Evolutionary conservation across 2,113 vertebrate genomes (phyloP), one percentile per base, ranked within the genome.

Genomic region (Struthidea cinerea): DNA sequence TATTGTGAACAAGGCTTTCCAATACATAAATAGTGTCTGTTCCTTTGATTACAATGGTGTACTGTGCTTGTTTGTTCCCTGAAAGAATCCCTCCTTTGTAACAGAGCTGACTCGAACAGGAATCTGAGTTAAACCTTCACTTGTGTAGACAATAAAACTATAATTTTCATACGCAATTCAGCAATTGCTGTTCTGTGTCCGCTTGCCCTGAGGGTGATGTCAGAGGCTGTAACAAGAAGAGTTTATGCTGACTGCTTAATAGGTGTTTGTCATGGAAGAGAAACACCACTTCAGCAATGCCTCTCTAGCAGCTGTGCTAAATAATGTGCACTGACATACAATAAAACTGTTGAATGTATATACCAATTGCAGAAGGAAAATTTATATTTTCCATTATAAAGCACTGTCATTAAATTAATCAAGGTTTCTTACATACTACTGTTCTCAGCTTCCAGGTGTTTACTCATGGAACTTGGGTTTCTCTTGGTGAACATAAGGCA

Each of bases 21-120:
- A 95, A 97, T 97, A 96, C 97, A 98, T 98, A 98, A 98, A 98
- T 98, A 98, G 98, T 97, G 98, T 97, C 98, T 98, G 97, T 98
- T 98, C 97, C 97, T 98, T 96, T 94, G 96, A 98, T 98, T 96
- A 98, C 98, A 99, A 98, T 98, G 97, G 98, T 93, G 97, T 97
- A 97, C 98, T 99, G 98, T 99, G 98, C 97, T 98, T 97, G 95
- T 98, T 98, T 98, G 97, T 98, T 96, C 95, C 67, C 35, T 28
- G 89, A 93, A 98, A 98, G 98, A 98, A 98, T 98, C 92, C 30
- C 95, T 94, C 95, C 94, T 98, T 98, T 98, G 97, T 97, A 96
- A 73, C 93, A 75, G 94, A 95, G 92, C 94, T 83, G 97, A 98
- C 97, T 94, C 67, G 94, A 96, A 95, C 97, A 95, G 96, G 97